Percentiles rank a stretch among this genome's conserved stretches.
Conservation (phyloP, 2,113 vertebrate species). For the Myotis davidii region DNA sequence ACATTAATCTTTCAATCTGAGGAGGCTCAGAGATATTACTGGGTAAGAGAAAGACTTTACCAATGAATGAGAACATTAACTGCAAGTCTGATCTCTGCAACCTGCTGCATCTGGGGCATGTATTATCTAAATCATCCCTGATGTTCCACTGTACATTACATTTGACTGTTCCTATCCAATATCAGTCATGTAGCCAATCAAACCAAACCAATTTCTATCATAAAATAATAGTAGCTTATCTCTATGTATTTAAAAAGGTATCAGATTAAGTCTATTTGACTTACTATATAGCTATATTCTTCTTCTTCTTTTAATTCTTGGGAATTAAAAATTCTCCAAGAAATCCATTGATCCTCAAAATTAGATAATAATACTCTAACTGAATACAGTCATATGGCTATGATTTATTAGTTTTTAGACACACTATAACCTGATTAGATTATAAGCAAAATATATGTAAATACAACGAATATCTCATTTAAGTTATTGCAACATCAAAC, state of each 20-base stretch:
- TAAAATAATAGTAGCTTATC: not conserved
- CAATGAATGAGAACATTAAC: too few relatives aligned
- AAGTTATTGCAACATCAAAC: not conserved
- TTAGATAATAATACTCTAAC: not conserved
- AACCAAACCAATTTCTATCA: not conserved
- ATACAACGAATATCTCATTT: slow-evolving; percentile 19
- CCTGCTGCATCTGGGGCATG: not conserved
- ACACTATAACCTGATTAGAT: not conserved
- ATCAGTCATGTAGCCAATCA: not conserved
- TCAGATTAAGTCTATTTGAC: not conserved
- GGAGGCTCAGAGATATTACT: not conserved
- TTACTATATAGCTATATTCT: not conserved
- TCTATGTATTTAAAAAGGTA: not conserved
- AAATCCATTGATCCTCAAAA: not conserved
- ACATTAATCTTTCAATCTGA: not conserved
- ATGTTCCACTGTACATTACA: not conserved
- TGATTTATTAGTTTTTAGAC: slow-evolving; percentile 25
- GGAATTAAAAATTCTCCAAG: not conserved
- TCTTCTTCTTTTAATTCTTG: not conserved
- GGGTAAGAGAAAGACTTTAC: too few relatives aligned
- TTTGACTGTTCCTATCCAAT: not conserved
- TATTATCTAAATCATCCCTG: not conserved
- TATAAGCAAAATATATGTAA: slow-evolving; percentile 6
- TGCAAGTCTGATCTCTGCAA: not conserved
- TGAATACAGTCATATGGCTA: not conserved